Evolutionary conservation across 2,888 invertebrate species (phyloP).

Genomic region (Ophraella communa): DNA sequence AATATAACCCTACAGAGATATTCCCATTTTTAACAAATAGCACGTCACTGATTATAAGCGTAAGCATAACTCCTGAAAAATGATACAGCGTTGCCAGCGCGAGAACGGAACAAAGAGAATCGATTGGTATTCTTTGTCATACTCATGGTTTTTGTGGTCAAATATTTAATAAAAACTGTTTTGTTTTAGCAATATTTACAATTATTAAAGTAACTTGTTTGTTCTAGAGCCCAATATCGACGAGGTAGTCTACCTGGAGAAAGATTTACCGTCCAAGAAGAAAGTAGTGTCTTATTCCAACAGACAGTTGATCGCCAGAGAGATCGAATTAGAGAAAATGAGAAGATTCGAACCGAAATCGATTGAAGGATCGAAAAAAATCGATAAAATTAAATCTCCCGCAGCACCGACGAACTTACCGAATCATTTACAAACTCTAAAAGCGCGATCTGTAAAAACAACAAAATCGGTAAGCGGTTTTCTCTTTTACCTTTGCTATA

Average conservation of each 20-base stretch:
- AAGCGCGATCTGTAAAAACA: conserved; percentile 64
- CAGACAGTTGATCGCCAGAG: conserved; percentile 81
- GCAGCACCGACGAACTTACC: conserved; percentile 65
- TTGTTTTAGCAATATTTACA: too few relatives aligned
- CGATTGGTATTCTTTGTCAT: too few relatives aligned
- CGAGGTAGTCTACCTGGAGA: conserved; percentile 64
- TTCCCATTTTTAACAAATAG: too few relatives aligned
- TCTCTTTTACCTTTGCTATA: too few relatives aligned
- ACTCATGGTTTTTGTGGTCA: too few relatives aligned
- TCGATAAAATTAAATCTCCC: conserved; percentile 39
- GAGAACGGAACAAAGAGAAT: too few relatives aligned
- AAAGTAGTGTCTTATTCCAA: conserved; percentile 69
- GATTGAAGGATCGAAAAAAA: conserved; percentile 13
- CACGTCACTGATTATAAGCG: too few relatives aligned
- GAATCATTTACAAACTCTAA: conserved; percentile 74
- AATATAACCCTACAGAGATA: too few relatives aligned
- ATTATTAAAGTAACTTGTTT: conserved; percentile 15
- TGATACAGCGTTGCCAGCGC: too few relatives aligned
- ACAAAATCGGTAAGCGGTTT: conserved; percentile 42
- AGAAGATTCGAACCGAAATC: conserved; percentile 38
- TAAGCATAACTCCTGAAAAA: too few relatives aligned
- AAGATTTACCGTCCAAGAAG: conserved; percentile 20
- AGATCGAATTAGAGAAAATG: conserved; percentile 82
- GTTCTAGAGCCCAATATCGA: conserved; percentile 82
- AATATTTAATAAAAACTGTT: too few relatives aligned